These are phyloP conservation scores for Paradoxurus hermaphroditus DNA, from an alignment of 2,113 vertebrate genomes.

Conservation along the genomic window DNA sequence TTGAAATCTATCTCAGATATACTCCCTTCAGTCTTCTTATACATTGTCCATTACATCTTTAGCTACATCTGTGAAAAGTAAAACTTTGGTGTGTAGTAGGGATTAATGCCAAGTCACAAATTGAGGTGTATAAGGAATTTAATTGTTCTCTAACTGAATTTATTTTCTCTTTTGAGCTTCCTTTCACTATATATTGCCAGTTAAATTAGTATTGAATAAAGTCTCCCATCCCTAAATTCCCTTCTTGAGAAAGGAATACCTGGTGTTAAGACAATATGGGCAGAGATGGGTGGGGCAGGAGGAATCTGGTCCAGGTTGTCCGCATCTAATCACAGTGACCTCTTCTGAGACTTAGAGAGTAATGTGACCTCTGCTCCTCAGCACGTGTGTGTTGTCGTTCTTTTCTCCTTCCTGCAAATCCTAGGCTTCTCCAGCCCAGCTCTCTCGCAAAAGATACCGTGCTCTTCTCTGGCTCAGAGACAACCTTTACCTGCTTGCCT, in stretches of 20 bases:
- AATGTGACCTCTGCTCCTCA: not conserved
- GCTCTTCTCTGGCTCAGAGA: not conserved
- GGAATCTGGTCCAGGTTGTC: not conserved
- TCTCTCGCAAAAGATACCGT: accelerated
- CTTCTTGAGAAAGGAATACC: not conserved
- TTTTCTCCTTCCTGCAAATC: not conserved
- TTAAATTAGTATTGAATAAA: not conserved
- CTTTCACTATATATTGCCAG: not conserved
- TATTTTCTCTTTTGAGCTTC: not conserved
- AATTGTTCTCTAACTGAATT: not conserved
- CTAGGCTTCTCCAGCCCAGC: not conserved
- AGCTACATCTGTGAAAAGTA: not conserved
- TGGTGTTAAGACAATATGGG: not conserved
- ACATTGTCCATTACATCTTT: not conserved
- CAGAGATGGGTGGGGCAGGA: not conserved
- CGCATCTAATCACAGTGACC: not conserved
- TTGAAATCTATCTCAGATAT: not conserved
- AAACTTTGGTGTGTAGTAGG: not conserved
- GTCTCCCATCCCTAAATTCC: not conserved
- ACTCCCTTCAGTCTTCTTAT: not conserved
- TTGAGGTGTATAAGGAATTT: not conserved
- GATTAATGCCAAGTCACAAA: not conserved
- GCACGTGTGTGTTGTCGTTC: not conserved
- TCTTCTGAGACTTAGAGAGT: not conserved
- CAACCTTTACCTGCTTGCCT: not conserved